Evolutionary conservation across 2,113 vertebrate genomes (phyloP), one percentile per base, ranked within the genome.

Genomic region (Odontesthes bonariensis): DNA sequence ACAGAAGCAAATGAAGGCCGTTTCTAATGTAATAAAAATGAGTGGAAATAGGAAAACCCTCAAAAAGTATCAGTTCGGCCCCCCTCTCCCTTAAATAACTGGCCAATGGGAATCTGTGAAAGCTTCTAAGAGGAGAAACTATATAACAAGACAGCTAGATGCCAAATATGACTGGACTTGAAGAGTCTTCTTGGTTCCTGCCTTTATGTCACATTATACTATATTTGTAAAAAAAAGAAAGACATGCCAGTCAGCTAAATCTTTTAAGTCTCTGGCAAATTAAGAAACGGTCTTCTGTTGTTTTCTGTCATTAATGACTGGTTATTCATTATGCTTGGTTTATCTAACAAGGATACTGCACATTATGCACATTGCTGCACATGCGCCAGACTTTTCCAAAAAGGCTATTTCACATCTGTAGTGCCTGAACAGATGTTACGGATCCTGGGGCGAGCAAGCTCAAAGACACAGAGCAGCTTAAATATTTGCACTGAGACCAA

Each of bases 401-500:
- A n/a, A 59, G 57, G 33, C 33, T 59, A 33, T 57, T 46, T 61
- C 16, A 19, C 20, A 62, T 27, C 22, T 31, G 40, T 17, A 9
- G 13, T 3, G 22, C 42, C 40, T 27, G 8, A 4, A 27, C 14
- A 46, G 40, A 62, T 38, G 40, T 44, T 35, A 51, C 31, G 11
- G 19, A 52, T 69, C 11, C 10, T 58, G 40, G 35, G 52, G n/a
- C 44, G 0, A 42, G 47, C 49, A 0, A 35, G 22, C 44, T 58
- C 1, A 17, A 22, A 68, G 19, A 55, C 1, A 61, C 27, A 57
- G 14, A 42, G 1, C 5, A 14, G 31, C 9, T 12, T 23, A 58
- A 75, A 72, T 51, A 7, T 77, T 32, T 56, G 33, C 68, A 42
- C 14, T 38, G 47, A 75, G 38, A 68, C 17, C 47, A 33, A 32